phyloP scores from a whole-genome alignment of 1,140 invertebrate genomes.

The Oedothorax gibbosus region DNA sequence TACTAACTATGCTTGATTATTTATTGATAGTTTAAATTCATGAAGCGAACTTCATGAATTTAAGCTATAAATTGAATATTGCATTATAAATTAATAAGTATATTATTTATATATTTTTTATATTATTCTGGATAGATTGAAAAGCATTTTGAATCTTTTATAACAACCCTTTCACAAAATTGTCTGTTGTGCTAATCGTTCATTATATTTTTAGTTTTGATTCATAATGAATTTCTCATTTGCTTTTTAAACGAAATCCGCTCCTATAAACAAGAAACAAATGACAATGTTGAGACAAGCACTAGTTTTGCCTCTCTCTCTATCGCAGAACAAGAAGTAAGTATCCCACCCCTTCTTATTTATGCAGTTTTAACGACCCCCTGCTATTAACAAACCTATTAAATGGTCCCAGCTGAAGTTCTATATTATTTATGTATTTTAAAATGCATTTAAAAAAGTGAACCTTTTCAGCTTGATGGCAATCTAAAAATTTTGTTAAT shows the following conservation, averaged over 20 bases:
- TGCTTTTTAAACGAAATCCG: neutral
- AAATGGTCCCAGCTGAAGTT: neutral
- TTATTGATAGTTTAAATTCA: no score
- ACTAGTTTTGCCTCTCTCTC: no score
- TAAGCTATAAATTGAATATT: no score
- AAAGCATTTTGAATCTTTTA: neutral
- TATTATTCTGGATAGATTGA: no score
- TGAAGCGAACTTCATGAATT: no score
- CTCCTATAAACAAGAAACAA: neutral
- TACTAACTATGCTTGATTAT: no score
- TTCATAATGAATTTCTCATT: neutral
- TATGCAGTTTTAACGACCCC: neutral
- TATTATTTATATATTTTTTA: no score
- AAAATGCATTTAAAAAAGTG: neutral
- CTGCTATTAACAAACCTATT: neutral
- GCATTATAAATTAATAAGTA: no score
- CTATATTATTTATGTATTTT: neutral
- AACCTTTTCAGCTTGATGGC: neutral
- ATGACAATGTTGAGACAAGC: no score
- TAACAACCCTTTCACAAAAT: neutral
- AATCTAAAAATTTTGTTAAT: neutral
- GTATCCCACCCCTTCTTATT: neutral
- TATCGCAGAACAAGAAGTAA: no score
- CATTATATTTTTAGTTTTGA: neutral
- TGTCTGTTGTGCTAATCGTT: neutral